phyloP scores from a whole-genome alignment of 2,797 vertebrate genomes.

The Spinus pinus region DNA sequence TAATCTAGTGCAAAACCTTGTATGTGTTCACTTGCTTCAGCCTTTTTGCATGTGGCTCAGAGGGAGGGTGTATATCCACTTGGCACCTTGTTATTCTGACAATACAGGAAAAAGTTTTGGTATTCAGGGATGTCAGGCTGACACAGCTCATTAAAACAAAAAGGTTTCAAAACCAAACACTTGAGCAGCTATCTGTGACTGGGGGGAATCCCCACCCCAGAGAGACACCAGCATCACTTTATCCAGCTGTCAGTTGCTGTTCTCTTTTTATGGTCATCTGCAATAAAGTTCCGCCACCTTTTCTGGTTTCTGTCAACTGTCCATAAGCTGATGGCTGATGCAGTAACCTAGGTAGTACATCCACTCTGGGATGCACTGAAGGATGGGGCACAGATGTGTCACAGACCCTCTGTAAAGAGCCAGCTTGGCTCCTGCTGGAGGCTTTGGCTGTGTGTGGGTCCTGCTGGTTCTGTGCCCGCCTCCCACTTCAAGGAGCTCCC shows the following conservation, averaged over 20 bases:
- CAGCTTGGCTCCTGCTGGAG: not conserved
- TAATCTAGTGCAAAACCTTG: not conserved
- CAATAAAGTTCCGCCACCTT: not conserved
- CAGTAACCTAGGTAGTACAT: not conserved
- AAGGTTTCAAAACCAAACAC: not conserved
- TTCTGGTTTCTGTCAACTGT: not conserved
- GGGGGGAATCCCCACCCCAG: not conserved
- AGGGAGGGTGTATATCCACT: not conserved
- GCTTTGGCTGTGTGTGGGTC: not conserved
- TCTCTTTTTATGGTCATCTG: not conserved
- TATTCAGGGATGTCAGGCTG: not conserved
- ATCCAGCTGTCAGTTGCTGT: not conserved
- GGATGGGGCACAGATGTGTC: not conserved
- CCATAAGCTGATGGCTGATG: not conserved
- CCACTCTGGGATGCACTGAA: not conserved
- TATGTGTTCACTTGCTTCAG: not conserved
- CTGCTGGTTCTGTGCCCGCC: not conserved
- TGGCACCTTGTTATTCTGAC: not conserved
- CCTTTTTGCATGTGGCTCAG: fast-evolving
- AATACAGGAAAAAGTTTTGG: not conserved
- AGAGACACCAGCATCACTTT: not conserved
- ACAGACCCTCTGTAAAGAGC: not conserved
- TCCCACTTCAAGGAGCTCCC: not conserved
- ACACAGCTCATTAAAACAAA: not conserved
- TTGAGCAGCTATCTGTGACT: not conserved